Evolutionary conservation across 2,888 invertebrate genomes (phyloP).

Genomic region (Lingula anatina): DNA sequence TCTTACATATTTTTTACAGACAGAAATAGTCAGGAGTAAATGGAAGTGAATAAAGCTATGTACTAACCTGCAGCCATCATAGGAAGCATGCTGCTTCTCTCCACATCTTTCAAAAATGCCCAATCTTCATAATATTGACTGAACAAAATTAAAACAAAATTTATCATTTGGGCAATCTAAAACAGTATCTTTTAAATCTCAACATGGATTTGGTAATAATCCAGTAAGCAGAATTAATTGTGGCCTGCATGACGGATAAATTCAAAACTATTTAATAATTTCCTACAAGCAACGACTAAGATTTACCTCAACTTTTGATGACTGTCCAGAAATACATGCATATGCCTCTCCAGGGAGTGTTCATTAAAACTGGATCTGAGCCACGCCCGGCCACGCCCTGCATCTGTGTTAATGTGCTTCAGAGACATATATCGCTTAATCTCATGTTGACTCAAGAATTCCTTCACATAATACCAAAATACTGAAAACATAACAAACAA

Average conservation of each 20-base stretch:
- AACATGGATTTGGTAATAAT: no score
- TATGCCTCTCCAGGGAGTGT: constrained; percentile 71
- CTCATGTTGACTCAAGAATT: constrained; percentile 70
- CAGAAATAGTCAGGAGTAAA: no score
- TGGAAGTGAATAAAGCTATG: no score
- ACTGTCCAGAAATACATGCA: no score
- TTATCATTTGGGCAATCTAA: no score
- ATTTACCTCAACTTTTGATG: no score
- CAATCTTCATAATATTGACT: constrained; percentile 77
- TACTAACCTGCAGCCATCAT: constrained; percentile 81
- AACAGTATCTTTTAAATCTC: no score
- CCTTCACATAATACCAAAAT: constrained; percentile 54
- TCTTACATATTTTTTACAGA: no score
- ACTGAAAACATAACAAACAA: constrained; percentile 29
- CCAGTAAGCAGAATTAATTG: no score
- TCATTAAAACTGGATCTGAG: constrained; percentile 86
- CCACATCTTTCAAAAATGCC: constrained; percentile 76
- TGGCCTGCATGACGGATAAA: no score
- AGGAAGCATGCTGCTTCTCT: constrained; percentile 72
- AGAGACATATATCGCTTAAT: constrained; percentile 67
- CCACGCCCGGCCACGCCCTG: constrained; percentile 82
- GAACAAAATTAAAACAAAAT: constrained; percentile 12
- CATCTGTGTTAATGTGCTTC: constrained; percentile 64
- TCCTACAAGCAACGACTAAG: no score
- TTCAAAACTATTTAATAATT: no score